Conservation (phyloP, 2,888 invertebrate species). For the Ceriagrion tenellum region DNA sequence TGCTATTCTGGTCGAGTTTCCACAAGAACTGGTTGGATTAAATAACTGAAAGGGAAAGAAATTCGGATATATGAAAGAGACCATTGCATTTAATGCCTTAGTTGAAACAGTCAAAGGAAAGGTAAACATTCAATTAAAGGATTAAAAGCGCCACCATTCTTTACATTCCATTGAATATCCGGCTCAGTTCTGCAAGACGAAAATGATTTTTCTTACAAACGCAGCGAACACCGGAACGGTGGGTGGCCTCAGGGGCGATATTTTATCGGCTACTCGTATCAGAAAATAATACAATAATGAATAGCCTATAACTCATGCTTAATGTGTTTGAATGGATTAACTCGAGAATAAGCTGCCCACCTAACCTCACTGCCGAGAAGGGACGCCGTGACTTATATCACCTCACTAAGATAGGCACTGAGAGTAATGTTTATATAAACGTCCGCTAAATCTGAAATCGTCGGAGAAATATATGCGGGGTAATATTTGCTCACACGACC, state of each 20-base stretch:
- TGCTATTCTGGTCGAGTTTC: no score
- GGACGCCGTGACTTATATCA: not conserved
- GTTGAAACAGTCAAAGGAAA: not conserved
- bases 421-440: conserved; percentile 4
- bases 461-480: not conserved
- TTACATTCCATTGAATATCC: not conserved
- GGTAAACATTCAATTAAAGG: conserved; percentile 1
- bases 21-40: no score
- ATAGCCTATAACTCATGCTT: conserved; percentile 50
- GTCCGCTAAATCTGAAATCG: not conserved
- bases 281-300: conserved; percentile 50
- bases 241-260: conserved; percentile 44
- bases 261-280: conserved; percentile 25
- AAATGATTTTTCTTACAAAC: not conserved
- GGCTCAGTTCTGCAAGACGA: not conserved
- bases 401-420: not conserved
- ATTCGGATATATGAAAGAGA: no score
- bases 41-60: no score
- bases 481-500: conserved; percentile 34
- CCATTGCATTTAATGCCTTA: not conserved
- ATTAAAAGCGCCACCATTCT: not conserved
- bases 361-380: not conserved
- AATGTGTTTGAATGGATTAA: conserved; percentile 13
- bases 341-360: not conserved
- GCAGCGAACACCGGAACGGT: not conserved